These are phyloP conservation scores for Nerophis ophidion DNA, from an alignment of 2,113 vertebrate genomes.

Conservation along the genomic window DNA sequence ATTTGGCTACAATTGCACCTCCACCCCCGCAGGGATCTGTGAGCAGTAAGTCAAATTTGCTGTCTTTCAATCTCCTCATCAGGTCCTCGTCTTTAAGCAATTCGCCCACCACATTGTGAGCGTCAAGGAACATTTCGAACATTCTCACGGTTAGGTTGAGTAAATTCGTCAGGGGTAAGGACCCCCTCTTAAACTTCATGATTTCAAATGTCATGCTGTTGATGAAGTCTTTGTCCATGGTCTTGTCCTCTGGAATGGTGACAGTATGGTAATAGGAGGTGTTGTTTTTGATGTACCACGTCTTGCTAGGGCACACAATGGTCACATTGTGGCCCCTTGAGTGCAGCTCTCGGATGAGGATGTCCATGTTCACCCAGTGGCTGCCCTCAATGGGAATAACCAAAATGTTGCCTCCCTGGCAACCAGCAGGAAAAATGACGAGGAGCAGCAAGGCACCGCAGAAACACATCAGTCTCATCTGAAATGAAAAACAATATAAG, in stretches of 20 bases:
- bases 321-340: constrained; percentile 54
- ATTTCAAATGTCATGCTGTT: accelerated
- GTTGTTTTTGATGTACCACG: constrained; percentile 50
- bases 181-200: constrained; percentile 24
- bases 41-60: constrained; percentile 59
- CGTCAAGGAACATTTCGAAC: neutral
- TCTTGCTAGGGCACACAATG: constrained; percentile 33
- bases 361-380: constrained; percentile 66
- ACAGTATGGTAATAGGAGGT: constrained; percentile 32
- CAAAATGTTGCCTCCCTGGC: constrained; percentile 53
- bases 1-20: constrained; percentile 58
- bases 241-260: constrained; percentile 31
- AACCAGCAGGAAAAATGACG: constrained; percentile 11
- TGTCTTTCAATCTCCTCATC: constrained; percentile 30
- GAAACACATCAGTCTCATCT: constrained; percentile 34
- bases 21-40: constrained; percentile 52
- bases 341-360: constrained; percentile 50
- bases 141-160: constrained; percentile 12
- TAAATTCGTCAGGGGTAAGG: constrained; percentile 9
- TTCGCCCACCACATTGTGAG: constrained; percentile 7
- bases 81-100: constrained; percentile 37
- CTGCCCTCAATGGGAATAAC: constrained; percentile 58
- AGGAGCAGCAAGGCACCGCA: constrained; percentile 39
- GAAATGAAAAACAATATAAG: constrained; percentile 1
- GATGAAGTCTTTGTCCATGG: constrained; percentile 4